These are phyloP conservation scores for Tetranychus cinnabarinus DNA, from an alignment of 1,140 invertebrate genomes.

Conservation along the genomic window DNA sequence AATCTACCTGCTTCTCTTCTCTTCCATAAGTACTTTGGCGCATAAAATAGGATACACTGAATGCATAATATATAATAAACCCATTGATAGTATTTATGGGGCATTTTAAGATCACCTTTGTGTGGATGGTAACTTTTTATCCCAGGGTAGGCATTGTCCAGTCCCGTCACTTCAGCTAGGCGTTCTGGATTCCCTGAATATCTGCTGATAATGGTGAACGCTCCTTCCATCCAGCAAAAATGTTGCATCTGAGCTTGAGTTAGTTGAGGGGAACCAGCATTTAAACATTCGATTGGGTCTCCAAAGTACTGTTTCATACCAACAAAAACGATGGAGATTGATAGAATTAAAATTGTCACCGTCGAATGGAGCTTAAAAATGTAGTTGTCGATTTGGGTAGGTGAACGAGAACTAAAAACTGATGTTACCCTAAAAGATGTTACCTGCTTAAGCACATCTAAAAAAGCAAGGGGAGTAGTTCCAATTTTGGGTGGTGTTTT, in stretches of 20 bases:
- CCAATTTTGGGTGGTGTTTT: too few species aligned
- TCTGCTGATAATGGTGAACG: neutral
- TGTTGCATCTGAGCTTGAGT: neutral
- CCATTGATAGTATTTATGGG: constrained; percentile 20
- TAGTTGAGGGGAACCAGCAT: neutral
- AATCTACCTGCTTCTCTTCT: neutral
- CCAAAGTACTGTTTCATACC: constrained; percentile 1
- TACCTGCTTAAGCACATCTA: neutral
- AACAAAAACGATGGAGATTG: neutral
- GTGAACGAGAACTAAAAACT: neutral
- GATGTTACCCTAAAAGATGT: neutral
- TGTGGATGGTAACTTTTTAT: constrained; percentile 9
- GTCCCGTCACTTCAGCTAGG: neutral
- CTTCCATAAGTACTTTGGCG: neutral
- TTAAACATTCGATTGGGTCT: neutral
- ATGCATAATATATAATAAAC: neutral
- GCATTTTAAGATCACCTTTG: constrained; percentile 30
- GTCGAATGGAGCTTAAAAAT: neutral
- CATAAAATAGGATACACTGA: neutral
- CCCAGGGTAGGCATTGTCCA: constrained; percentile 14
- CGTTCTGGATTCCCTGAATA: too few species aligned
- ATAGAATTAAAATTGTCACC: neutral
- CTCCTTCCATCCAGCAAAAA: neutral
- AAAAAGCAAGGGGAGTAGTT: neutral
- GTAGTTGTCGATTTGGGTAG: neutral